Evolutionary conservation across 2,113 vertebrate genomes (phyloP).

Genomic region (Sardina pilchardus): DNA sequence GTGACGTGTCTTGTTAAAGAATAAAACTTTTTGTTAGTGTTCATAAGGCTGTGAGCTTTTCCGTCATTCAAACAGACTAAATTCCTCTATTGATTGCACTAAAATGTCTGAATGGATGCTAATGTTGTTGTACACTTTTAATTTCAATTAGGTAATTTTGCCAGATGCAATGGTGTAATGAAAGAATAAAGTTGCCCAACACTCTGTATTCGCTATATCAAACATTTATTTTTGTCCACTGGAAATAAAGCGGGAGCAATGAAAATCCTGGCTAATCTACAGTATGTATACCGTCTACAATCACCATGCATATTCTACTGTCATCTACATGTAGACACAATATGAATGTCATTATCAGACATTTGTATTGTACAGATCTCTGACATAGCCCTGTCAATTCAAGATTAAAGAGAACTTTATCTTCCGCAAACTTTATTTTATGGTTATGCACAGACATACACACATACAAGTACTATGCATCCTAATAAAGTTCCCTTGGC

Average conservation of each 20-base stretch:
- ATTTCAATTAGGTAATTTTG: neutral
- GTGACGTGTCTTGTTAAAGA: neutral
- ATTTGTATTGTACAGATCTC: too few relatives aligned
- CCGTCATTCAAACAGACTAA: conserved; percentile 11
- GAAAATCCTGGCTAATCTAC: neutral
- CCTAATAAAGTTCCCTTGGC: too few relatives aligned
- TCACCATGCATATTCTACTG: neutral
- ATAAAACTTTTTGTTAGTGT: neutral
- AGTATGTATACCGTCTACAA: neutral
- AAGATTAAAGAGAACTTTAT: too few relatives aligned
- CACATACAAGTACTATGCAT: too few relatives aligned
- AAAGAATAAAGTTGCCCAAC: neutral
- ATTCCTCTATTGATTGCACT: conserved; percentile 3
- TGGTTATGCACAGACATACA: too few relatives aligned
- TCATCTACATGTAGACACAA: neutral
- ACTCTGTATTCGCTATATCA: neutral
- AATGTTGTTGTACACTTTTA: neutral
- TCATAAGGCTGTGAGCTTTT: neutral
- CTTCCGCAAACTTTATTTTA: too few relatives aligned
- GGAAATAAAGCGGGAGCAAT: neutral
- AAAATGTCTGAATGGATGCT: conserved; percentile 4
- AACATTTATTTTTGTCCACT: neutral
- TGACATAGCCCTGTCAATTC: too few relatives aligned
- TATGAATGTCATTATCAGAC: neutral
- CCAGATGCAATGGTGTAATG: neutral